Evolutionary conservation across 2,113 vertebrate genomes (phyloP).

Genomic region (Natator depressus): DNA sequence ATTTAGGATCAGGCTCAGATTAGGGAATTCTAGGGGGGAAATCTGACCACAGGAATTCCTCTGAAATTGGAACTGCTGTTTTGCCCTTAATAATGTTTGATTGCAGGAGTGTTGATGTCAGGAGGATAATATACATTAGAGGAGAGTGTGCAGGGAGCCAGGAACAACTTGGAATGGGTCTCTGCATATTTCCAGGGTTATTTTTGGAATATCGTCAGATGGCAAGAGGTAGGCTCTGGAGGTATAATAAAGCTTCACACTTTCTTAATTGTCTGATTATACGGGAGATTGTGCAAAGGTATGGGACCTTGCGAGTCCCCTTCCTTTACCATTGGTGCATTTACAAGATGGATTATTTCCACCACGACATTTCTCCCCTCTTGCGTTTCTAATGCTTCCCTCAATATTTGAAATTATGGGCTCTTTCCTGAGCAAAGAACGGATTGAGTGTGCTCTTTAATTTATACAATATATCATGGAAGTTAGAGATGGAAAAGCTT

Average conservation of each 20-base stretch:
- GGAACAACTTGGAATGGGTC: constrained; percentile 64
- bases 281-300: constrained; percentile 20
- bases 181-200: constrained; percentile 63
- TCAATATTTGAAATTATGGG: background rate
- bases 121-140: constrained; percentile 34
- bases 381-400: fast-evolving
- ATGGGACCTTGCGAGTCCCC: constrained; percentile 18
- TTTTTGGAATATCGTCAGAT: constrained; percentile 67
- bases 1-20: background rate
- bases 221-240: constrained; percentile 59
- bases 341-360: background rate
- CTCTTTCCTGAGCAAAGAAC: constrained; percentile 25
- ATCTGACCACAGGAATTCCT: background rate
- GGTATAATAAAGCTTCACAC: constrained; percentile 62
- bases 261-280: constrained; percentile 50
- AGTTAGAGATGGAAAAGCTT: background rate
- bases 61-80: background rate
- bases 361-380: background rate
- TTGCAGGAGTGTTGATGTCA: constrained; percentile 19
- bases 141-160: constrained; percentile 23
- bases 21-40: background rate
- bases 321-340: background rate
- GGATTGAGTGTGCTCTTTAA: background rate
- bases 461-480: background rate
- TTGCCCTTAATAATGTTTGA: background rate